phyloP scores from a whole-genome alignment of 1,140 invertebrate species.

The Cepaea nemoralis region DNA sequence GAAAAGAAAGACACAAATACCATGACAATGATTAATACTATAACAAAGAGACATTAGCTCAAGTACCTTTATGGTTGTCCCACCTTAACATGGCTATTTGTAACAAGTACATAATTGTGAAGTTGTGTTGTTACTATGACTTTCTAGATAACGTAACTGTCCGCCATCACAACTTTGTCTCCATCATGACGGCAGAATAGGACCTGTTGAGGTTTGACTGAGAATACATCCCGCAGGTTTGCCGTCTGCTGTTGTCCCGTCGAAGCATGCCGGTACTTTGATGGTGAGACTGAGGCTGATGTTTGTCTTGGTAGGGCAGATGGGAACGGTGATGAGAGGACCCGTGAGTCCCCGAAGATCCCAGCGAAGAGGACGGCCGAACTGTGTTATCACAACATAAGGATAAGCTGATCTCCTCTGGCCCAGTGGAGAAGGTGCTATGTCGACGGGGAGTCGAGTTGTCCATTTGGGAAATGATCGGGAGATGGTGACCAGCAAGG shows the following conservation, averaged over 20 bases:
- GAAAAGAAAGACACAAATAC: too few relatives aligned
- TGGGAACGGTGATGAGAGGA: neutral
- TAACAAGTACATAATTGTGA: too few relatives aligned
- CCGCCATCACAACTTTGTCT: slow-evolving; percentile 42
- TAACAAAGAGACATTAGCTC: too few relatives aligned
- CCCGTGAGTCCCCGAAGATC: neutral
- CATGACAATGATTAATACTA: too few relatives aligned
- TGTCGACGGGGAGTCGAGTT: neutral
- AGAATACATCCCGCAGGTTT: neutral
- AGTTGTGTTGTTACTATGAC: too few relatives aligned
- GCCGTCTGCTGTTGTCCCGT: neutral
- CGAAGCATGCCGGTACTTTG: slow-evolving; percentile 11
- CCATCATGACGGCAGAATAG: slow-evolving; percentile 25
- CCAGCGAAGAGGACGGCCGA: slow-evolving; percentile 14
- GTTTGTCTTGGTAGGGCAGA: neutral
- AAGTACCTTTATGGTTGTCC: too few relatives aligned
- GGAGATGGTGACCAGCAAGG: neutral
- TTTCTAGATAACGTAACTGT: too few relatives aligned
- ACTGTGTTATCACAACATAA: neutral
- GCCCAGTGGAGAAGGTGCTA: neutral
- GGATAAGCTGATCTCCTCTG: neutral
- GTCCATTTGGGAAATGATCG: neutral
- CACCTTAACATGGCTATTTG: too few relatives aligned
- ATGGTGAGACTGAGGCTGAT: neutral
- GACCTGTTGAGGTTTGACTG: neutral